Conservation (phyloP, 2,113 vertebrate genomes). For the Setophaga kirtlandii region DNA sequence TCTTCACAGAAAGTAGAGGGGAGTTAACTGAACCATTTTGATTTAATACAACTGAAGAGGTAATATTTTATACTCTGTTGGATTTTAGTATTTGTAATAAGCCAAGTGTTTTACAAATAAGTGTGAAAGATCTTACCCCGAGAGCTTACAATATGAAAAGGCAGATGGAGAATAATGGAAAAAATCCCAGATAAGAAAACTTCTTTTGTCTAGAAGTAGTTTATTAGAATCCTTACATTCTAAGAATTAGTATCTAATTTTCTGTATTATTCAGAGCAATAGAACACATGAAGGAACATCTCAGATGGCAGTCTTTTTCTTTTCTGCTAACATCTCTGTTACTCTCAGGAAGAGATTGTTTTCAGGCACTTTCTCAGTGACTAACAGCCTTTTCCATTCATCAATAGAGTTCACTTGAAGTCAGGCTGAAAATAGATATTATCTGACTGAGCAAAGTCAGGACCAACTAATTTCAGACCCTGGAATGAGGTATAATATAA, state of each 20-base stretch:
- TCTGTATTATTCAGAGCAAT: not conserved
- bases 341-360: not conserved
- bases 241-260: not conserved
- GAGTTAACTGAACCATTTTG: not conserved
- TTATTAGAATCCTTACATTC: not conserved
- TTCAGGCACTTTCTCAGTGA: not conserved
- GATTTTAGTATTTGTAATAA: constrained; percentile 29
- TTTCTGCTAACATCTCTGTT: not conserved
- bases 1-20: not conserved
- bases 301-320: not conserved
- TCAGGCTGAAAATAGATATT: not conserved
- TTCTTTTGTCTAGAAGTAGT: not conserved
- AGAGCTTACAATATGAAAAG: not conserved
- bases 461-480: not conserved
- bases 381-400: not conserved
- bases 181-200: not conserved
- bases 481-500: not conserved
- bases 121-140: not conserved
- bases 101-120: not conserved
- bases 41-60: not conserved
- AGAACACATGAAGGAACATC: not conserved
- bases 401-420: not conserved
- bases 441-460: not conserved
- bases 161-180: not conserved
- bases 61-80: constrained; percentile 1